phyloP scores from a whole-genome alignment of 2,888 invertebrate genomes.

The Ophion slaviceki region DNA sequence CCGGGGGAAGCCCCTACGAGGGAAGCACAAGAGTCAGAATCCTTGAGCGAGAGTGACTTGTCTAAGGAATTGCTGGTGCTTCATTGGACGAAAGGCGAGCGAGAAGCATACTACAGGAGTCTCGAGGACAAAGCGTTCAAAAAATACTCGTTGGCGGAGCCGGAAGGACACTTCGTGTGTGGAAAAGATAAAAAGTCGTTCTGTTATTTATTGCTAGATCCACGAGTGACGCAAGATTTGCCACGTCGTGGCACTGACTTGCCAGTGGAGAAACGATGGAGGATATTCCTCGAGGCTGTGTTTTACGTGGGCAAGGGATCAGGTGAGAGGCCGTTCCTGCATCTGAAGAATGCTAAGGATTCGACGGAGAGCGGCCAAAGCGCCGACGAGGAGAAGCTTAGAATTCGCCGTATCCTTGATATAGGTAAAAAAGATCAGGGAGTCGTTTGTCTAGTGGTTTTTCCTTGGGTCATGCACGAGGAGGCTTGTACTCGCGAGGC shows the following conservation, averaged over 20 bases:
- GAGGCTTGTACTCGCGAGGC: conserved; percentile 98
- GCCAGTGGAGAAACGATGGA: conserved; percentile 87
- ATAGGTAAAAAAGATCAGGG: conserved; percentile 94
- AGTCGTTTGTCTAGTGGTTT: conserved; percentile 95
- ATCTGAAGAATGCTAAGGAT: conserved; percentile 93
- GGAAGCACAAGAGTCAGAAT: background rate
- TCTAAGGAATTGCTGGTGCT: conserved; percentile 62
- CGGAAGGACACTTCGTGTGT: conserved; percentile 88
- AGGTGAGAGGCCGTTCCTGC: conserved; percentile 93
- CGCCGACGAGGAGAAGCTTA: conserved; percentile 81
- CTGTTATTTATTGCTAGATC: conserved; percentile 95
- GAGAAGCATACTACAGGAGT: conserved; percentile 85
- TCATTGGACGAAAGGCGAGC: conserved; percentile 84
- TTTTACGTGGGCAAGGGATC: conserved; percentile 99
- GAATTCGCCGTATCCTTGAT: conserved; percentile 92
- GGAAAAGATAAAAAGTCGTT: conserved; percentile 93
- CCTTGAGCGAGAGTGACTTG: background rate
- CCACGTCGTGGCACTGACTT: conserved; percentile 86
- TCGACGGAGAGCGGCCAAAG: conserved; percentile 85
- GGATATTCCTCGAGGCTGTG: conserved; percentile 92
- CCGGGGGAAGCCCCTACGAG: background rate
- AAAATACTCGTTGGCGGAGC: conserved; percentile 86
- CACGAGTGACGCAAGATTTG: conserved; percentile 91
- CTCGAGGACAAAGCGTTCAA: conserved; percentile 86
- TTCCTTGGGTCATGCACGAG: conserved; percentile 94